Evolutionary conservation across 2,888 invertebrate species (phyloP), one percentile per base, ranked within the genome.

Genomic region (Andrena minutula): DNA sequence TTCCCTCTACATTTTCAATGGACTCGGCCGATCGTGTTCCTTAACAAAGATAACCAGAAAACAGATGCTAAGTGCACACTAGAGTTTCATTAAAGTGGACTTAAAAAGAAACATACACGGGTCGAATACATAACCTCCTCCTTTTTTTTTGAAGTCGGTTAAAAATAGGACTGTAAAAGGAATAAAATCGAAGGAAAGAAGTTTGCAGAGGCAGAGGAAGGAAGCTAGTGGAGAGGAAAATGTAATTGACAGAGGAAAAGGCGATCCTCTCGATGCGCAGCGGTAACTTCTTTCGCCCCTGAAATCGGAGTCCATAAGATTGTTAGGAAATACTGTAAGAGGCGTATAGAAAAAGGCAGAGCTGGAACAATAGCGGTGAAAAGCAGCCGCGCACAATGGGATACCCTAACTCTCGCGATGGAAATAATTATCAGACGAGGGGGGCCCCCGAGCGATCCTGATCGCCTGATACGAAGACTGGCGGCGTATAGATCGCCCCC

Each of bases 351-450:
- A 60, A 60, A 74, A 51, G 47, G 26, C 8, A 20, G 0, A 6
- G 16, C 4, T 5, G 4, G 58, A 79, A 79, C 65, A 79, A 79
- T 79, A 60, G 26, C 23, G 70, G 65, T 79, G 79, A 65, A 78
- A 79, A 64, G 51, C 58, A 69, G 35, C 51, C 58, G 30, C 41
- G 65, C 58, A 78, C 78, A 78, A 78, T 78, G 70, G 23, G 28
- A 49, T 66, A 12, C 66, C 20, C 64, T 26, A 23, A 8, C 51
- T 72, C 58, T 49, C 30, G 70, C 70, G 64, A 66, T 79, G 60
- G 74, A 65, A 77, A 79, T 70, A 70, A 74, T 74, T 75, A 80
- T 74, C 70, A 61, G 66, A 65, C 51, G 60, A 51, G 79, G 74
- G 74, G 79, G 69, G 79, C 30, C 41, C 7, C 51, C 56, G 35